Evolutionary conservation across 2,113 vertebrate species (phyloP).

Genomic region (Cephalopterus ornatus): DNA sequence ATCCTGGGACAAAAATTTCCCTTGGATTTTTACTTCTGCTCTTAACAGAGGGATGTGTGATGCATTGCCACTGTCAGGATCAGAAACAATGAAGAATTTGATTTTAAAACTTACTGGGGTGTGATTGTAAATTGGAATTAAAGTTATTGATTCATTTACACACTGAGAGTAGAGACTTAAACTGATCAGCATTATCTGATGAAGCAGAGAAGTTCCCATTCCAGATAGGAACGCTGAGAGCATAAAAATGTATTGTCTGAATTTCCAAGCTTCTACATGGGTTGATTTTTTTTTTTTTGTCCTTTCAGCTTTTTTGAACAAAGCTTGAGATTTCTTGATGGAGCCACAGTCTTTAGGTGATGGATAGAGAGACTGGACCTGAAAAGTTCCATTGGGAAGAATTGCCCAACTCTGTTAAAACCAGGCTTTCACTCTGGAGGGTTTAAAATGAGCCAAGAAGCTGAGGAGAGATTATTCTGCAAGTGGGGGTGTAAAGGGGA

Average conservation of each 20-base stretch:
- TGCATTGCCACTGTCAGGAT: not conserved
- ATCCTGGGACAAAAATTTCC: not conserved
- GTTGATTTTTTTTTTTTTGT: rapidly evolving
- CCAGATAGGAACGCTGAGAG: not conserved
- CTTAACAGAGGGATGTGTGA: not conserved
- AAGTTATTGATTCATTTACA: not conserved
- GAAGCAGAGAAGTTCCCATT: not conserved
- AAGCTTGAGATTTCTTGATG: not conserved
- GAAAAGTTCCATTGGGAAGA: not conserved
- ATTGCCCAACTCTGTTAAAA: not conserved
- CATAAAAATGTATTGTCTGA: not conserved
- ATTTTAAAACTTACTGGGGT: not conserved
- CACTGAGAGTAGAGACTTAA: not conserved
- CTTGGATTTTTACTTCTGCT: not conserved
- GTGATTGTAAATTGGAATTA: not conserved
- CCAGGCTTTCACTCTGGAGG: not conserved
- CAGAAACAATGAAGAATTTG: not conserved
- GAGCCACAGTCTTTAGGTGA: not conserved
- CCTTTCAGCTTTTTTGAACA: not conserved
- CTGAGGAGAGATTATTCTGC: not conserved
- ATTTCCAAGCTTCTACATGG: not conserved
- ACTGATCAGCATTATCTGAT: not conserved
- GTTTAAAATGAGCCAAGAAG: not conserved
- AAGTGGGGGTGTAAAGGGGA: not conserved
- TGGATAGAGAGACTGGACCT: not conserved